phyloP scores from a whole-genome alignment of 2,888 invertebrate genomes.

The Mamestra brassicae region DNA sequence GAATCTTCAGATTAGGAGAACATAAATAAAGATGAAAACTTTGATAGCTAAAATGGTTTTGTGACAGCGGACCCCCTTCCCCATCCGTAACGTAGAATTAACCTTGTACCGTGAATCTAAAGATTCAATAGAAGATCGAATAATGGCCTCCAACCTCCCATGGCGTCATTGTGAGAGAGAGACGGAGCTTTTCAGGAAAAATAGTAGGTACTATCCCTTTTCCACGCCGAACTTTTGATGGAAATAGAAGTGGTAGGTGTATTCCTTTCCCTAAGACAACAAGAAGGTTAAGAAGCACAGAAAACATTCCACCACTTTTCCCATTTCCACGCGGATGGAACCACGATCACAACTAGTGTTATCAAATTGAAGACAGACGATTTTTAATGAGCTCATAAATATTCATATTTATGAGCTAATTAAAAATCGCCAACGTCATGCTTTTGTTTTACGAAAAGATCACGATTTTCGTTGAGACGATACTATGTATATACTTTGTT shows the following conservation, averaged over 20 bases:
- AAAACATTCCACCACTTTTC: neutral
- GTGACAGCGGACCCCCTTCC: neutral
- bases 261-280: too few species aligned
- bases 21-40: neutral
- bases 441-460: slow-evolving; percentile 8
- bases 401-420: neutral
- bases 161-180: too few species aligned
- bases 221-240: too few species aligned
- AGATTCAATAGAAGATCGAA: neutral
- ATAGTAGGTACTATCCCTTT: too few species aligned
- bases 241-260: too few species aligned
- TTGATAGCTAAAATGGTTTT: neutral
- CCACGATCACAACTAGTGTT: neutral
- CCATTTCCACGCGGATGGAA: neutral
- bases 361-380: neutral
- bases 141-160: too few species aligned
- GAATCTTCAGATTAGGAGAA: neutral
- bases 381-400: neutral
- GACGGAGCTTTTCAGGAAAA: too few species aligned
- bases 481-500: neutral
- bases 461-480: neutral
- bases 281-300: too few species aligned
- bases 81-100: neutral
- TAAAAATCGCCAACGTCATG: too few species aligned
- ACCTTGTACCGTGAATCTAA: neutral